Evolutionary conservation across 1,140 invertebrate species (phyloP), one percentile per base, ranked within the genome.

Genomic region (Sitodiplosis mosellana): DNA sequence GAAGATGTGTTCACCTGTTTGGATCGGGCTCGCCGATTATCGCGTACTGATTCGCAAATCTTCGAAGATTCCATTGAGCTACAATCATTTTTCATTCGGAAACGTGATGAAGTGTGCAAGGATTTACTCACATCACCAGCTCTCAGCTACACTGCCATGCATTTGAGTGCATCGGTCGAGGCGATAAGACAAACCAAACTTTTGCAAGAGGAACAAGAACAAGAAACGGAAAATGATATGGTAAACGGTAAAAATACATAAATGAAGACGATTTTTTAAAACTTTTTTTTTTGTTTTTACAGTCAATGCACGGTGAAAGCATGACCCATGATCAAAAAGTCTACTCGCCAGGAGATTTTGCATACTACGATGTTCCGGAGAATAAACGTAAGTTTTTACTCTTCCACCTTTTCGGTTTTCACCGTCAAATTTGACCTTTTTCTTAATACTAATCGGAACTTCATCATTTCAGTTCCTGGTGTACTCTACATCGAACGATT

Each of bases 21-120:
- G 62, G 88, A 95, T 58, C 67, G 87, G 58, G 91, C 91, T 0
- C 73, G 94, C 8, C 77, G 78, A 49, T 65, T 92, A 2, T 88
- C 88, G 0, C 74, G 87, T 4, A 87, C 86, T 0, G 90, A 97
- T 67, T 95, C 91, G 1, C 82, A 94, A 66, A 78, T 90, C 11
- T 92, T 95, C 70, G 87, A 96, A 63, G 93, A 97, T 63, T 83
- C 91, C 0, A 77, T 95, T 33, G 91, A 96, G 57, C 69, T 99
- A 46, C 93, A 98, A 61, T 77, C 81, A 1, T 91, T 81, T 65
- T 98, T 93, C 60, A 85, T 97, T 43, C 77, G 78, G 41, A 81
- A 81, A 49, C 64, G 81, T 1, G 80, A 84, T 56, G 69, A 73
- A 20, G 22, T 87, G 0, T 91, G 87, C 55, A 76, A 76, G 40